Evolutionary conservation across 1,140 invertebrate genomes (phyloP), one percentile per base, ranked within the genome.

Genomic region (Lamellibrachia luymesi): DNA sequence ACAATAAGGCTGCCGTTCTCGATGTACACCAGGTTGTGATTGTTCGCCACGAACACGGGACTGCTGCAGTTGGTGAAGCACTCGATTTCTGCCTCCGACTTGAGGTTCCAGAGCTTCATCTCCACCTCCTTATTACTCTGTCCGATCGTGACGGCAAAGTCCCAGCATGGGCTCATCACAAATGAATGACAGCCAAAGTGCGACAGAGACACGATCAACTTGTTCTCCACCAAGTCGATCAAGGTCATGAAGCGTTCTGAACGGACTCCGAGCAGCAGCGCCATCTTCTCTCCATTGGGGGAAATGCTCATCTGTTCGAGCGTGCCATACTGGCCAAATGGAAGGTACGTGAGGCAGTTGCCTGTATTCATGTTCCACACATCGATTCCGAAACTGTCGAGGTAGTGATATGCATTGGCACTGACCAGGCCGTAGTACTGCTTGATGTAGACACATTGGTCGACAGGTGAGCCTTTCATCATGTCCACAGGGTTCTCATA

Each of bases 331-430:
- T 92, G 90, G 25, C 51, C 49, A 50, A 93, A 94, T 25, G 49
- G 89, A 51, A 94, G 91, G 50, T 92, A 93, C 10, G 92, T 90
- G 8, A 92, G 27, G 51, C 91, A 56, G 38, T 50, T n/a, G 38
- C 90, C 91, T 25, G 90, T 94, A 6, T 50, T 89, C 13, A 93
- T 13, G 64, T 92, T 94, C 90, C 91, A 94, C 80, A 94, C 90
- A 64, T 94, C 93, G 51, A 94, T 93, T 27, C 93, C 93, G 92
- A 94, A 94, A 91, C 92, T 93, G 92, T 94, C 92, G 51, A 93
- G 50, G 92, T 93, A 94, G 90, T 94, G 90, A 91, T 93, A 94
- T 22, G 90, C 92, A 50, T 89, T 92, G 6, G 38, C 90, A 51
- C 49, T 94, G 93, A 51, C 91, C 51, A 92, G 51, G 51, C 90